Conservation (phyloP, 2,888 invertebrate genomes). For the Hypena proboscidalis region DNA sequence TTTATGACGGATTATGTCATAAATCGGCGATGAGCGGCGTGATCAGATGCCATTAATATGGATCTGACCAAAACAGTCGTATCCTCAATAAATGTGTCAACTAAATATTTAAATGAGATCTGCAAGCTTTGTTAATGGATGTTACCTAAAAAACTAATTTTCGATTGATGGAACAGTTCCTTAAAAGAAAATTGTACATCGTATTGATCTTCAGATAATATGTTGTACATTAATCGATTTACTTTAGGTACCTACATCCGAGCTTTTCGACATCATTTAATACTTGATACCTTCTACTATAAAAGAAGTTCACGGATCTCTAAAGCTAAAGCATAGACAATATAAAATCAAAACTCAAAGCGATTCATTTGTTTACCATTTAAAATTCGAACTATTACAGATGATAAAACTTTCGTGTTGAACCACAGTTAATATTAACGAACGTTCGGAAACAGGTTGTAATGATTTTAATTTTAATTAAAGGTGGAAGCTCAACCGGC, state of each 20-base stretch:
- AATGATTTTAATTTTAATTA: slow-evolving; percentile 55
- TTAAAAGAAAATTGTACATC: no score
- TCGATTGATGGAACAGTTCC: no score
- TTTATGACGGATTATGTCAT: slow-evolving; percentile 39
- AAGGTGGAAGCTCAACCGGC: slow-evolving; percentile 65
- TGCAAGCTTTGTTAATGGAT: not conserved
- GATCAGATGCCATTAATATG: slow-evolving; percentile 28
- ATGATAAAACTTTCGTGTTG: slow-evolving; percentile 49
- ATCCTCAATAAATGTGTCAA: slow-evolving; percentile 11
- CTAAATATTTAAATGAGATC: not conserved
- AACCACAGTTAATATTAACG: slow-evolving; percentile 45
- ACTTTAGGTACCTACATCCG: no score
- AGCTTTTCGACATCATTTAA: no score
- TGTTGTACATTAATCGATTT: no score
- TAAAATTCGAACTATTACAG: slow-evolving; percentile 30
- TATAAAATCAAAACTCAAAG: slow-evolving; percentile 21
- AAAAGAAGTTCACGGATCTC: slow-evolving; percentile 10
- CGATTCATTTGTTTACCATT: slow-evolving; percentile 42
- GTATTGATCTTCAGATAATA: no score
- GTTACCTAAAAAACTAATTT: no score
- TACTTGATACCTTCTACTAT: no score
- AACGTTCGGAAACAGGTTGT: slow-evolving; percentile 41
- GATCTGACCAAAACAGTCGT: slow-evolving; percentile 26
- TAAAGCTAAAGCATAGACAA: slow-evolving; percentile 15
- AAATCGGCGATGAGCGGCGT: slow-evolving; percentile 30